Evolutionary conservation across 2,113 vertebrate species (phyloP).

Genomic region (Spermophilus dauricus): DNA sequence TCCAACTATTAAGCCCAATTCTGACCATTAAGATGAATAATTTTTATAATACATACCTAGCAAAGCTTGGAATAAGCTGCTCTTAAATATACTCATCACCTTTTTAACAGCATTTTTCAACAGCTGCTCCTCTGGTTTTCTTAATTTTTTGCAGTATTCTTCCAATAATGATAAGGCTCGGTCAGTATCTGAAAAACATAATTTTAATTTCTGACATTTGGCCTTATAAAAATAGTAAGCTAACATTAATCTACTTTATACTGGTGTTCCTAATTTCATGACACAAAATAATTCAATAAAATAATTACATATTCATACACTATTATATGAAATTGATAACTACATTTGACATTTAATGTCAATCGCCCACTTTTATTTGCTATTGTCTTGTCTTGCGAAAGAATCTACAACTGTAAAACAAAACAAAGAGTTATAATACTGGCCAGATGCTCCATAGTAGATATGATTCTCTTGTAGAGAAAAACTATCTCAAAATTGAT

Average conservation of each 20-base stretch:
- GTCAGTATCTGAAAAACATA: slow-evolving; percentile 92
- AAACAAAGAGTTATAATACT: background rate
- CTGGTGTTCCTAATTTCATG: slow-evolving; percentile 25
- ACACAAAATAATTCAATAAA: slow-evolving; percentile 48
- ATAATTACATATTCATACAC: slow-evolving; percentile 43
- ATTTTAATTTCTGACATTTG: slow-evolving; percentile 66
- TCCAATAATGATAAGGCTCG: slow-evolving; percentile 94
- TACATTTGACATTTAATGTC: slow-evolving; percentile 14
- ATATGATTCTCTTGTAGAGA: background rate
- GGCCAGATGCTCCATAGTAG: background rate
- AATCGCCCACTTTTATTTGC: slow-evolving; percentile 45
- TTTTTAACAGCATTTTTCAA: slow-evolving; percentile 96
- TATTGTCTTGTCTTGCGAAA: slow-evolving; percentile 35
- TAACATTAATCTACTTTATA: background rate
- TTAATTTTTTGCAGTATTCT: slow-evolving; percentile 96
- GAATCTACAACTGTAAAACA: slow-evolving; percentile 21
- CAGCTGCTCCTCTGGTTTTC: slow-evolving; percentile 94
- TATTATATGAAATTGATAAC: slow-evolving; percentile 14
- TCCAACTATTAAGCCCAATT: slow-evolving; percentile 20
- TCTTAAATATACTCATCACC: slow-evolving; percentile 96
- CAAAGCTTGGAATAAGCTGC: slow-evolving; percentile 97
- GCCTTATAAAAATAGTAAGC: slow-evolving; percentile 50
- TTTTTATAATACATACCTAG: slow-evolving; percentile 92
- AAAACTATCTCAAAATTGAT: slow-evolving; percentile 18
- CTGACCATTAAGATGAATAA: slow-evolving; percentile 23